phyloP scores from a whole-genome alignment of 2,113 vertebrate species.

The Origma solitaria region DNA sequence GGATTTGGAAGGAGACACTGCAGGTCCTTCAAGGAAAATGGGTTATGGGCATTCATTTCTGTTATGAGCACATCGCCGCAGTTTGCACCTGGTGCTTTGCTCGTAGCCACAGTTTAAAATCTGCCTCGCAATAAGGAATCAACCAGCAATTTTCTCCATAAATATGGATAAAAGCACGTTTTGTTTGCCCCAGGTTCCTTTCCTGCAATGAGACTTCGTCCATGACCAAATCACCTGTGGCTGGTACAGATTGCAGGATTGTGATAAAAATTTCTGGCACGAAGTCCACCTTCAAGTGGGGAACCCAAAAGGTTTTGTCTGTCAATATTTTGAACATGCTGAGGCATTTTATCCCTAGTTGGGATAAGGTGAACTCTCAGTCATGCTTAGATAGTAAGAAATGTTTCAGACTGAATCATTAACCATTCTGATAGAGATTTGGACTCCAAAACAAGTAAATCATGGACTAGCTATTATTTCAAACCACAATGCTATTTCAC shows the following conservation, averaged over 20 bases:
- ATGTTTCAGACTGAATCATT: neutral
- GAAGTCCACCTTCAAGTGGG: neutral
- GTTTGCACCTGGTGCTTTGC: neutral
- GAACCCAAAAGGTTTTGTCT: neutral
- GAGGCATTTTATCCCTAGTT: neutral
- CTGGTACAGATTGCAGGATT: neutral
- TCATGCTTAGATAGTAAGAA: neutral
- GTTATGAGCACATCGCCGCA: neutral
- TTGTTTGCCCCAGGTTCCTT: neutral
- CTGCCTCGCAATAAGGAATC: neutral
- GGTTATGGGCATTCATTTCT: neutral
- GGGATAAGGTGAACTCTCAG: neutral
- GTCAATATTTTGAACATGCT: neutral
- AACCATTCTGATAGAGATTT: neutral
- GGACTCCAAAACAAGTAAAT: neutral
- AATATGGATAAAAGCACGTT: neutral
- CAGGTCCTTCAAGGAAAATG: slow-evolving; percentile 7
- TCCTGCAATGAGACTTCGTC: neutral
- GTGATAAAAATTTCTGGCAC: neutral
- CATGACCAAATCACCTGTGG: neutral
- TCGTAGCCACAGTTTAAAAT: neutral
- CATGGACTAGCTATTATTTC: neutral
- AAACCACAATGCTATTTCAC: neutral
- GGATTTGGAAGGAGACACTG: neutral
- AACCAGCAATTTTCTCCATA: neutral